Base-by-base conservation (phyloP, 1,140 invertebrate species). In the Brachionus sp. region DNA sequence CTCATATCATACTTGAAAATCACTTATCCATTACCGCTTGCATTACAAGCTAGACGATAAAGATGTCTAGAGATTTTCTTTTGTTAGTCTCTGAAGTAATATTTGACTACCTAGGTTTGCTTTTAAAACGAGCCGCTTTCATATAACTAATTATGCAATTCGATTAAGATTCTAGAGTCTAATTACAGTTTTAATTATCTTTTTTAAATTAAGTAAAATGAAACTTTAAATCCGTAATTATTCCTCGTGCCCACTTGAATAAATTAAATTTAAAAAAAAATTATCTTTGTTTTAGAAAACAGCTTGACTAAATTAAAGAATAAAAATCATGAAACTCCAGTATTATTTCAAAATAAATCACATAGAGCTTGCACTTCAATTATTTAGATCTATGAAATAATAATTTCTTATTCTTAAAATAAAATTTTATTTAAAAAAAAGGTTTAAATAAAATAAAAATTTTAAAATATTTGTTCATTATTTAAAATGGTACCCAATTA, bases 1-100 rank as follows among this genome's bases (percentile, higher is more conserved):
- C 66, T 70, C 66, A 70, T 70, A 70, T 70, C 35, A 70, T 70
- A 70, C 66, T 70, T 70, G 66, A 70, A 64, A 66, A 70, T 70
- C 29, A 70, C 29, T 70, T 70, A 37, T 70, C 35, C 66, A 70
- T 39, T 70, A 70, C 66, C 66, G 66, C 37, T 70, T 35, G 12
- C 5, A 70, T 70, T 70, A 16, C 37, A 19, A 57, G 5, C 19
- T 70, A 39, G 29, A 19, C 16, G 33, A 16, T n/a, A 12, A 16
- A 70, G 37, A 70, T 70, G 66, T 70, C 66, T 70, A 37, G 29
- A 37, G 66, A 70, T 35, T 39, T 39, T 37, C 37, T 39, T 10
- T 70, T 39, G 9, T 37, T 70, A 3, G 16, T 70, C 37, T 39
- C 33, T 68, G n/a, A 33, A 35, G n/a, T 29, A 6, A 10, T 16